Conservation (phyloP, 2,888 invertebrate species). For the Catocala fraxini region DNA sequence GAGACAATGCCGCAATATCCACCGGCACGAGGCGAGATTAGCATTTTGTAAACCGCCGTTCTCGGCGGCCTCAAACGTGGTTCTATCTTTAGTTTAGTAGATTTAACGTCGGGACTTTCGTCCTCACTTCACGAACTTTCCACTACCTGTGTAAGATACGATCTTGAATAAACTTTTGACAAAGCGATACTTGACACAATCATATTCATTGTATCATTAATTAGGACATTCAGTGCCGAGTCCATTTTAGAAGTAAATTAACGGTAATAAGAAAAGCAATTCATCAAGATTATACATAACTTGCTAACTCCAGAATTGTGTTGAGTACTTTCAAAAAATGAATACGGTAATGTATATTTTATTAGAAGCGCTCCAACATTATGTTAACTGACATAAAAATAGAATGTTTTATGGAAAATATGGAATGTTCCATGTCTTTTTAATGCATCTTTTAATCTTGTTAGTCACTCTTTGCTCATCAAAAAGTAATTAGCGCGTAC, state of each 20-base stretch:
- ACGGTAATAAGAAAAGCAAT: conserved; percentile 41
- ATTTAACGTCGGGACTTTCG: conserved; percentile 22
- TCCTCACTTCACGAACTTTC: conserved; percentile 19
- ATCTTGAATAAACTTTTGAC: conserved; percentile 23
- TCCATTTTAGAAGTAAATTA: conserved; percentile 14
- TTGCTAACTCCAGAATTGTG: conserved; percentile 33
- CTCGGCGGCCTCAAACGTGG: conserved; percentile 36
- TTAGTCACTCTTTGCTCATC: conserved; percentile 73
- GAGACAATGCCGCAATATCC: conserved; percentile 55
- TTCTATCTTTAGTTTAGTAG: conserved; percentile 28
- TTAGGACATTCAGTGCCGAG: no score
- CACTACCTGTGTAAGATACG: conserved; percentile 19
- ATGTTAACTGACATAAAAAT: conserved; percentile 10
- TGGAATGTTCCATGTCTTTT: conserved; percentile 55
- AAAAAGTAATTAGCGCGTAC: conserved; percentile 77
- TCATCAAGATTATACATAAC: conserved; percentile 40
- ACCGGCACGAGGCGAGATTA: conserved; percentile 51
- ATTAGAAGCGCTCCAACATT: conserved; percentile 23
- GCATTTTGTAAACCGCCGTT: conserved; percentile 53
- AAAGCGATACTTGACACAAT: conserved; percentile 11
- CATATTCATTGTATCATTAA: conserved; percentile 26
- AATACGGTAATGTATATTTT: conserved; percentile 30
- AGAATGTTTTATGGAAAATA: conserved; percentile 40
- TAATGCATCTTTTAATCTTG: conserved; percentile 69
- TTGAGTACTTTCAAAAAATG: conserved; percentile 36